phyloP scores from a whole-genome alignment of 2,797 vertebrate genomes.

The Thalassophryne amazonica region DNA sequence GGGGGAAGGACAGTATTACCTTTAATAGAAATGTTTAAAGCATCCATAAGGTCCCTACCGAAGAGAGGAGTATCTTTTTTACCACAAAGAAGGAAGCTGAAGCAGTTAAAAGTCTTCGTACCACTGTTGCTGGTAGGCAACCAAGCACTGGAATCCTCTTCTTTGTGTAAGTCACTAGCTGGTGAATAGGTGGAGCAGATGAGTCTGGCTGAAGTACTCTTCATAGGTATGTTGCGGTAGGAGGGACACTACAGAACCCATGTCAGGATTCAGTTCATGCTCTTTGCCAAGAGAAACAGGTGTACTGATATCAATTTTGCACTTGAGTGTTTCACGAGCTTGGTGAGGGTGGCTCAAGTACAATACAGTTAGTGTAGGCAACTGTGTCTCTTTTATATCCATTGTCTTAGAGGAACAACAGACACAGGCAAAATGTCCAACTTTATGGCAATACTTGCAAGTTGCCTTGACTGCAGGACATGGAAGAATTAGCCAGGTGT shows the following conservation, averaged over 20 bases:
- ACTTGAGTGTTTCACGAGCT: neutral
- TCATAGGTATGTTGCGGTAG: neutral
- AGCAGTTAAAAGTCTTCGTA: neutral
- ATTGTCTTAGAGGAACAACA: neutral
- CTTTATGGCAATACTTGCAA: constrained; percentile 2
- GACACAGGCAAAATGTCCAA: constrained; percentile 5
- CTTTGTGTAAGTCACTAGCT: neutral
- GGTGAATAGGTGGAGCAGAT: neutral
- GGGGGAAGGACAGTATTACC: neutral
- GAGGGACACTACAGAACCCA: neutral
- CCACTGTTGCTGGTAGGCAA: neutral
- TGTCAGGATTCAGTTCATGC: neutral
- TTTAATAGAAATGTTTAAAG: neutral
- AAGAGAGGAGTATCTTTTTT: neutral
- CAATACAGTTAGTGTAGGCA: neutral
- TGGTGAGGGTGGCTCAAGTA: neutral
- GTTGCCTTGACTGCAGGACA: neutral
- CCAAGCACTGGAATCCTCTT: neutral
- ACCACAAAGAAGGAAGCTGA: neutral
- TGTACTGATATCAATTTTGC: neutral
- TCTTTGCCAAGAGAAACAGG: neutral
- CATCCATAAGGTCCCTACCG: neutral
- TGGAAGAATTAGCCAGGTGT: constrained; percentile 1
- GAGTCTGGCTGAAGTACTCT: neutral
- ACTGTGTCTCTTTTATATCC: neutral